Evolutionary conservation across 2,888 invertebrate genomes (phyloP).

Genomic region (Nudaria mundana): DNA sequence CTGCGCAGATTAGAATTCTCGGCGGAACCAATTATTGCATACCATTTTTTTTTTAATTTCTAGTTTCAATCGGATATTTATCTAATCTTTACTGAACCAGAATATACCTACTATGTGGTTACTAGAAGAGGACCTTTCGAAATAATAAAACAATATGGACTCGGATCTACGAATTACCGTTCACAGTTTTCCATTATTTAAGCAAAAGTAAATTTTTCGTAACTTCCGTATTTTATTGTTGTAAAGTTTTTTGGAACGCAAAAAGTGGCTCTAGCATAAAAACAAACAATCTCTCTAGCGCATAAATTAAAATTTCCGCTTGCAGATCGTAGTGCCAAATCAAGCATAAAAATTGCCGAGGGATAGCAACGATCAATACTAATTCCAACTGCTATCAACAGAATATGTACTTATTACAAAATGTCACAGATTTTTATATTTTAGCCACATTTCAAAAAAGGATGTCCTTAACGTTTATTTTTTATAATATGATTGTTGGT

Average conservation of each 20-base stretch:
- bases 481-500: too few species aligned
- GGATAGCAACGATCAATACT: slow-evolving; percentile 54
- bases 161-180: slow-evolving; percentile 30
- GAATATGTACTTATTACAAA: too few species aligned
- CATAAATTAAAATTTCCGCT: slow-evolving; percentile 80
- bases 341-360: slow-evolving; percentile 70
- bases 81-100: slow-evolving; percentile 32
- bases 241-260: slow-evolving; percentile 55
- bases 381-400: slow-evolving; percentile 18
- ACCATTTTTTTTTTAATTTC: slow-evolving; percentile 62
- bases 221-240: slow-evolving; percentile 63
- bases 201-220: slow-evolving; percentile 50
- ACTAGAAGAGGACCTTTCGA: slow-evolving; percentile 8
- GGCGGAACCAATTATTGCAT: slow-evolving; percentile 66
- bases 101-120: too few species aligned
- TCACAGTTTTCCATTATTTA: slow-evolving; percentile 38
- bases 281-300: slow-evolving; percentile 73
- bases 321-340: slow-evolving; percentile 62
- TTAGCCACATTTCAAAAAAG: too few species aligned
- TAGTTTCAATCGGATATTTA: slow-evolving; percentile 55
- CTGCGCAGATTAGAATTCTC: slow-evolving; percentile 65
- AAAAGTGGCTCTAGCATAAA: slow-evolving; percentile 67
- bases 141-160: slow-evolving; percentile 21
- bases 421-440: too few species aligned
- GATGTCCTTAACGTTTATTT: too few species aligned